Evolutionary conservation across 2,797 vertebrate species (phyloP).

Genomic region (Chelidonichthys spinosus): DNA sequence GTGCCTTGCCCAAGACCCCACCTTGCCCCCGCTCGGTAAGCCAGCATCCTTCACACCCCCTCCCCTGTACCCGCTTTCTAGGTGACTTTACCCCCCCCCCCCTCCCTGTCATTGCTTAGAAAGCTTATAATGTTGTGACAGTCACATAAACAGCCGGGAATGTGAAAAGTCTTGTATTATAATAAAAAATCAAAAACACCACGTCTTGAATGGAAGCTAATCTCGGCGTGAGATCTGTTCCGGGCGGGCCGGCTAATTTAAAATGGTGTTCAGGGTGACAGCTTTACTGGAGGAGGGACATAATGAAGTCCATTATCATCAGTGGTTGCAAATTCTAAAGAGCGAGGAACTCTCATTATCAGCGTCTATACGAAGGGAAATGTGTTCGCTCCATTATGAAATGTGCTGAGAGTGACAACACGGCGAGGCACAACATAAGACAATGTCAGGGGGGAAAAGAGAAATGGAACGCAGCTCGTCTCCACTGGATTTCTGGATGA

Average conservation of each 20-base stretch:
- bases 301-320: constrained; percentile 86
- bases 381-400: constrained; percentile 80
- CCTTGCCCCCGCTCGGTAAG: constrained; percentile 70
- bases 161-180: constrained; percentile 75
- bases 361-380: constrained; percentile 78
- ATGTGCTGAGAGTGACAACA: constrained; percentile 83
- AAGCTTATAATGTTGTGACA: constrained; percentile 80
- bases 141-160: constrained; percentile 81
- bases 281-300: constrained; percentile 81
- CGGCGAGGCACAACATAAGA: constrained; percentile 75
- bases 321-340: constrained; percentile 82
- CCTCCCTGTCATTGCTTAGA: constrained; percentile 68
- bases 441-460: constrained; percentile 33
- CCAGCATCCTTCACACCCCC: constrained; percentile 65
- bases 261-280: constrained; percentile 84
- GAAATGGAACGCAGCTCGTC: constrained; percentile 17
- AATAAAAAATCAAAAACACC: constrained; percentile 79
- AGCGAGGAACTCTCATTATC: constrained; percentile 84
- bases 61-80: constrained; percentile 55
- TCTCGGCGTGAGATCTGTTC: constrained; percentile 81
- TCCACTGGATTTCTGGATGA: constrained; percentile 69
- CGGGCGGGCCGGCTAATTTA: constrained; percentile 79
- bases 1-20: constrained; percentile 74
- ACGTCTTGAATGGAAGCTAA: constrained; percentile 78
- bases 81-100: constrained; percentile 69